Evolutionary conservation across 2,113 vertebrate genomes (phyloP).

Genomic region (Gasterosteus nipponicus): DNA sequence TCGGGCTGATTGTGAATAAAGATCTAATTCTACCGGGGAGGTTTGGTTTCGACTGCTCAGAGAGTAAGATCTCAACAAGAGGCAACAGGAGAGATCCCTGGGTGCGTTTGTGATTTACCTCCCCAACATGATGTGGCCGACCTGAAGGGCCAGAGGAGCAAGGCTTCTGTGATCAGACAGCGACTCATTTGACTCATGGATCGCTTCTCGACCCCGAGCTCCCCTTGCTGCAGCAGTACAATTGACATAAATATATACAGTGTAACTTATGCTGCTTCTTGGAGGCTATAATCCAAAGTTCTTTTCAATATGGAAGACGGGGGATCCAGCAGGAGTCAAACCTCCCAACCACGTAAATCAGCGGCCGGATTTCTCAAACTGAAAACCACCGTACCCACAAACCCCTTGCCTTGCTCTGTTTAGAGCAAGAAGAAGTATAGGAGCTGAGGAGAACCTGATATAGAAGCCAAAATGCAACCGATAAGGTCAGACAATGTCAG

Average conservation of each 20-base stretch:
- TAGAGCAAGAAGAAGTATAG: constrained; percentile 12
- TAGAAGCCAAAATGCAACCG: background rate
- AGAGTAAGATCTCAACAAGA: constrained; percentile 24
- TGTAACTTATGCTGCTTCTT: constrained; percentile 43
- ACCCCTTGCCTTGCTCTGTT: constrained; percentile 16
- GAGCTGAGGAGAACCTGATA: background rate
- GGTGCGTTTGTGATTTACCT: constrained; percentile 71
- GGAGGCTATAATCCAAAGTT: constrained; percentile 42
- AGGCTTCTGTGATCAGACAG: constrained; percentile 40
- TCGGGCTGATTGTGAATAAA: constrained; percentile 7
- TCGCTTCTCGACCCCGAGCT: constrained; percentile 42
- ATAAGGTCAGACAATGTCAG: constrained; percentile 4
- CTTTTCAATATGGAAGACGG: constrained; percentile 52
- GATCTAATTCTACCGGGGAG: constrained; percentile 25
- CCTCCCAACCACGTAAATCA: constrained; percentile 40
- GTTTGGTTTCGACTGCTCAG: background rate
- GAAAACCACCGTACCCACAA: constrained; percentile 40
- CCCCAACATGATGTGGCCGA: constrained; percentile 44
- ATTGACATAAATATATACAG: constrained; percentile 50
- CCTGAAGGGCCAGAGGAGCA: constrained; percentile 18
- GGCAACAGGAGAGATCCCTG: constrained; percentile 17
- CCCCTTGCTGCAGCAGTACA: constrained; percentile 32
- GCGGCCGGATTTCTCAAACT: constrained; percentile 53
- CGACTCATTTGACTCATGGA: constrained; percentile 49
- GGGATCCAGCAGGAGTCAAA: constrained; percentile 48